Base-by-base conservation (phyloP, 2,888 invertebrate genomes). In the Patella depressa region DNA sequence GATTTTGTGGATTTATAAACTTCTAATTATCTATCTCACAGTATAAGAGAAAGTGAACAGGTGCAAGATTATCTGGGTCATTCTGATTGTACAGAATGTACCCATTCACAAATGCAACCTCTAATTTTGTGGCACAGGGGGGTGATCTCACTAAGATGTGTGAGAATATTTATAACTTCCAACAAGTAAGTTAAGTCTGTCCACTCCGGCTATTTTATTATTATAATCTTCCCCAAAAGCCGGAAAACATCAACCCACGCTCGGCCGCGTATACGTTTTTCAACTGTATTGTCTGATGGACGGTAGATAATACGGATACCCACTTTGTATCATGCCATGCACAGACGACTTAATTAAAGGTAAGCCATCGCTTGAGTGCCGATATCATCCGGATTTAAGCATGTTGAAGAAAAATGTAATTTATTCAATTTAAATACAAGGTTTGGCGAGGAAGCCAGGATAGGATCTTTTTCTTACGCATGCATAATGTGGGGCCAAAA, bases 251-350 rank as follows among this genome's bases (percentile, higher is more conserved):
- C 70, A 34, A 55, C 17, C 45, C 65, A 71, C 34, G 71, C 45
- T 57, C 72, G 72, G 14, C 59, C 70, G 24, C 76, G 73, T 34
- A 79, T 71, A 55, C 72, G 59, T 71, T 74, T 74, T 34, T 70
- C 71, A 53, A 57, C 17, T 24, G 74, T 75, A 14, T 72, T 69
- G 53, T 77, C 70, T 24, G 55, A 70, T 79, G 77, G 55, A 72
- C 72, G 55, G 77, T 54, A 7, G 54, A 72, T 17, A 79, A 55
- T 29, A 77, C 34, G 45, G 24, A 17, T 9, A 81, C 81, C 11
- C 81, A 73, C 53, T 83, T 84, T 17, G 80, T 81, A 57, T 83
- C 83, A 24, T 80, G 79, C 84, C 81, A 81, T 14, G 79, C 80
- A 76, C 82, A 81, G 2, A 83, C 72, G 0, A 84, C 74, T n/a